Percentiles rank a stretch among this genome's conserved stretches.
Evolutionary conservation across 2,797 vertebrate genomes (phyloP).

Genomic region (Pterois miles): DNA sequence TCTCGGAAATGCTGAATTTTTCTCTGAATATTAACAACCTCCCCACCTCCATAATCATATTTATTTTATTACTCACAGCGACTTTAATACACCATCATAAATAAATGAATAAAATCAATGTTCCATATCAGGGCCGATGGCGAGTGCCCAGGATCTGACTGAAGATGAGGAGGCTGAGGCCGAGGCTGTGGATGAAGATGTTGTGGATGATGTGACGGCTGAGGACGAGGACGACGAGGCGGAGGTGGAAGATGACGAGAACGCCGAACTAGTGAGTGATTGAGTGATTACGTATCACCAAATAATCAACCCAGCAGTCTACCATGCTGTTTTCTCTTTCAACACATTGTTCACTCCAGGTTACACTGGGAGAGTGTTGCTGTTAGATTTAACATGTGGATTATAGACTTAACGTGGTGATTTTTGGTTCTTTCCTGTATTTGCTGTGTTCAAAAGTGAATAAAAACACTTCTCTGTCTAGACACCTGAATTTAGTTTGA

Average conservation of each 20-base stretch:
- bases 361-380: neutral
- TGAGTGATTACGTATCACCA: too few species aligned
- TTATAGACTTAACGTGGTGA: neutral
- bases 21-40: too few species aligned
- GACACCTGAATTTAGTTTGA: too few species aligned
- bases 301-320: neutral
- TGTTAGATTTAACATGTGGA: neutral
- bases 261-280: slow-evolving; percentile 89
- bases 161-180: slow-evolving; percentile 91
- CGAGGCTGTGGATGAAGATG: slow-evolving; percentile 92
- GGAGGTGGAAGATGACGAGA: slow-evolving; percentile 97
- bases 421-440: too few species aligned
- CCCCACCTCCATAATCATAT: too few species aligned
- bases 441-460: too few species aligned
- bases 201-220: slow-evolving; percentile 89
- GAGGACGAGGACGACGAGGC: slow-evolving; percentile 98
- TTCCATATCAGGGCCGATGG: slow-evolving; percentile 73
- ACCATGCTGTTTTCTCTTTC: neutral
- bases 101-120: too few species aligned
- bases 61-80: too few species aligned
- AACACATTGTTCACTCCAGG: neutral
- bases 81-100: too few species aligned
- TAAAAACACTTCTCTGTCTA: too few species aligned
- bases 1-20: too few species aligned
- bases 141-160: slow-evolving; percentile 90